Percentiles rank a stretch among this genome's conserved stretches.
These are phyloP conservation scores for Frankliniella fusca DNA, from an alignment of 2,888 invertebrate species.

Conservation along the genomic window DNA sequence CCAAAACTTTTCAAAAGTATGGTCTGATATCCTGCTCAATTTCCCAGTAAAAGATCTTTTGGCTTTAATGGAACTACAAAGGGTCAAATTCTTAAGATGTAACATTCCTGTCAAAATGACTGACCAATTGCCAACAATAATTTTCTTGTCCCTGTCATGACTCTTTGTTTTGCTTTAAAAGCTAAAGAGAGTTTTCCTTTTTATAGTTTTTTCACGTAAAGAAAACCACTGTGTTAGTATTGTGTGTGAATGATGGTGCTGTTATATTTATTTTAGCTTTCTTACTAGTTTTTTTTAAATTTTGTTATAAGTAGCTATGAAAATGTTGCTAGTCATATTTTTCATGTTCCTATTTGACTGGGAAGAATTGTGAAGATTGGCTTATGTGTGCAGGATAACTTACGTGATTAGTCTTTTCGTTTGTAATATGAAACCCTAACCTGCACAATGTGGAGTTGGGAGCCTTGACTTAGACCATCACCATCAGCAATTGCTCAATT, in stretches of 20 bases:
- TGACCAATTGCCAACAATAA: background rate
- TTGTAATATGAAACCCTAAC: background rate
- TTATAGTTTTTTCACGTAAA: background rate
- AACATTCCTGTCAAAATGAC: slow-evolving; percentile 20
- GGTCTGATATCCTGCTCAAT: slow-evolving; percentile 8
- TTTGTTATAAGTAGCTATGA: slow-evolving; percentile 18
- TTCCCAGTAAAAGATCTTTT: background rate
- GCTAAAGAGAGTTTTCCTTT: background rate
- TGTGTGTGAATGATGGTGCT: slow-evolving; percentile 22
- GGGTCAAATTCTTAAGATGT: background rate
- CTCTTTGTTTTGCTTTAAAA: slow-evolving; percentile 21
- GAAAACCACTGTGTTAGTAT: background rate
- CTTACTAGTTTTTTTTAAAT: background rate
- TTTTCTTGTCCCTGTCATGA: slow-evolving; percentile 12
- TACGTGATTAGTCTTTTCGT: background rate
- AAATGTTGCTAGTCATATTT: background rate
- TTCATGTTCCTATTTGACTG: slow-evolving; percentile 22
- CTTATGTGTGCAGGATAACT: background rate
- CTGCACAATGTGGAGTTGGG: background rate
- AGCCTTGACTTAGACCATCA: background rate
- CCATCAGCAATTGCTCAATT: slow-evolving; percentile 1
- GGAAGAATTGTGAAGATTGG: background rate
- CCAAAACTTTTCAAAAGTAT: background rate
- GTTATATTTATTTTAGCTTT: slow-evolving; percentile 17
- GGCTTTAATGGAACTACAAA: background rate